phyloP scores from a whole-genome alignment of 2,113 vertebrate species.

The Arothron firmamentum region DNA sequence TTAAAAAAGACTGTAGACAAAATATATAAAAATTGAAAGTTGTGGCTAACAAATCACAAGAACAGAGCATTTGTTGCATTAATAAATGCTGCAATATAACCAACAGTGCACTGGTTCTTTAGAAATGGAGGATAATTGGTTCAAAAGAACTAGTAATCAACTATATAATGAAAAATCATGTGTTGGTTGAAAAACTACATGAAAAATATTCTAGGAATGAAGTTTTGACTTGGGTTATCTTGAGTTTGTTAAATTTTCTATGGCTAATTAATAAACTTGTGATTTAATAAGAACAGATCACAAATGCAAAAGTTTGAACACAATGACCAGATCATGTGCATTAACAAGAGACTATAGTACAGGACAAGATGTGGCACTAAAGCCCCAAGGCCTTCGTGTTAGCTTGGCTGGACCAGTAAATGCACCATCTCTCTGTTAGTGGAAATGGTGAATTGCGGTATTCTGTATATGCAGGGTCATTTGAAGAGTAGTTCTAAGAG shows the following conservation, averaged over 20 bases:
- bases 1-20: slow-evolving; percentile 11
- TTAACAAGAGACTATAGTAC: neutral
- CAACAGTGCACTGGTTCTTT: slow-evolving; percentile 58
- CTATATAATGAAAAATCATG: too few relatives aligned
- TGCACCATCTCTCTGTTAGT: neutral
- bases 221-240: slow-evolving; percentile 14
- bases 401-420: too few relatives aligned
- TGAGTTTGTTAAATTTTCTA: slow-evolving; percentile 47
- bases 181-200: too few relatives aligned
- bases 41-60: neutral
- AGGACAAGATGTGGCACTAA: neutral
- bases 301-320: slow-evolving; percentile 7
- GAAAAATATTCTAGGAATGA: neutral
- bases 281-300: slow-evolving; percentile 33
- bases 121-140: slow-evolving; percentile 56
- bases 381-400: too few relatives aligned
- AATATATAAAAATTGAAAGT: neutral
- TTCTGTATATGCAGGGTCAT: neutral
- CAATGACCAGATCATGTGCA: neutral
- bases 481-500: slow-evolving; percentile 58
- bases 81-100: slow-evolving; percentile 4
- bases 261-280: slow-evolving; percentile 43
- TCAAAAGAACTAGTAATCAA: too few relatives aligned
- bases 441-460: neutral
- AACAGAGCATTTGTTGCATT: slow-evolving; percentile 9